Percentiles rank a stretch among this genome's conserved stretches.
Evolutionary conservation across 2,888 invertebrate genomes (phyloP).

Genomic region (Galerucella nymphaeae): DNA sequence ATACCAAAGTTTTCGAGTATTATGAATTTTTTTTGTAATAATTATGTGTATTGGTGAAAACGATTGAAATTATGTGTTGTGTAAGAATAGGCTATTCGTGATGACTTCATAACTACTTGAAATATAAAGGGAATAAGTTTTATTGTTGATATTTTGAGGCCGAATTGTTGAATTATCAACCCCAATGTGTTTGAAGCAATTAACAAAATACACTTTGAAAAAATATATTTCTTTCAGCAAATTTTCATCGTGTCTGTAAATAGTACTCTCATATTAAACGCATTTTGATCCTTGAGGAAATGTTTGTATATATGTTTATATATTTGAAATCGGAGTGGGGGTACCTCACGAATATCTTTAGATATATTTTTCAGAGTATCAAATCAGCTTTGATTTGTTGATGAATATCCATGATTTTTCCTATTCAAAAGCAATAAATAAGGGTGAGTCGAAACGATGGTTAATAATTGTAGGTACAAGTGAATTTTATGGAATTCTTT

Average conservation of each 20-base stretch:
- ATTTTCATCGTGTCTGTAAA: background rate
- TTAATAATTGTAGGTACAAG: background rate
- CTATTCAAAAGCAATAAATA: slow-evolving; percentile 3
- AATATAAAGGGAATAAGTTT: too few relatives aligned
- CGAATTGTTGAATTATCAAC: too few relatives aligned
- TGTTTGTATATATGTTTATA: background rate
- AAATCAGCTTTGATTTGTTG: background rate
- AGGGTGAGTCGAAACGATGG: background rate
- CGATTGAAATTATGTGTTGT: too few relatives aligned
- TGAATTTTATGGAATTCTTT: background rate
- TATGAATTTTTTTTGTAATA: too few relatives aligned
- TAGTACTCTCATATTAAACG: background rate
- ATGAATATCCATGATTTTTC: background rate
- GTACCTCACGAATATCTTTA: slow-evolving; percentile 2
- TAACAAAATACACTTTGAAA: too few relatives aligned
- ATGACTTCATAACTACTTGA: too few relatives aligned
- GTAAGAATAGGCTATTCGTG: too few relatives aligned
- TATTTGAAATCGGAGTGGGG: background rate
- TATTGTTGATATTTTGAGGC: too few relatives aligned
- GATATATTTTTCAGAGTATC: background rate
- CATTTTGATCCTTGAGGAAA: background rate
- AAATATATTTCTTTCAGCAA: background rate
- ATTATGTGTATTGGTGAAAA: too few relatives aligned
- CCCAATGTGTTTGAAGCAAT: too few relatives aligned
- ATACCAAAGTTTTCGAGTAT: too few relatives aligned